Conservation (phyloP, 2,888 invertebrate genomes). For the Machimus atricapillus region DNA sequence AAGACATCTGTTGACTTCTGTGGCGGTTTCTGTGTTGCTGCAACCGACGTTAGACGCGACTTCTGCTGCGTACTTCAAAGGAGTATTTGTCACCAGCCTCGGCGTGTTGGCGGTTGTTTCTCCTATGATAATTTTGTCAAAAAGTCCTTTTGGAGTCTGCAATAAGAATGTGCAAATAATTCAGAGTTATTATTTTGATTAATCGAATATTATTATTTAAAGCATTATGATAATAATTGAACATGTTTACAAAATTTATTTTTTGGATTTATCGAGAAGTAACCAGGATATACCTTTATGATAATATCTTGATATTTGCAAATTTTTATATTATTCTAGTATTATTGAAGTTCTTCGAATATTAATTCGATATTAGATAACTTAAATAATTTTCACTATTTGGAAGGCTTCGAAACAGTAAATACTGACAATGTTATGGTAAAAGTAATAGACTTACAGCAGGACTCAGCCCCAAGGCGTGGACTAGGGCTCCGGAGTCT, state of each 20-base stretch:
- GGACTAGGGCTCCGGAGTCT: conserved; percentile 42
- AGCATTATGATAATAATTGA: not conserved
- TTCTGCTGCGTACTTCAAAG: not conserved
- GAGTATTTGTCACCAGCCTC: not conserved
- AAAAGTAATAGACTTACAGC: not conserved
- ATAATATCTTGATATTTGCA: too few species aligned
- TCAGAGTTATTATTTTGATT: not conserved
- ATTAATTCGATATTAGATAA: too few species aligned
- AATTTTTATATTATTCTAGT: too few species aligned
- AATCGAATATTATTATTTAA: not conserved
- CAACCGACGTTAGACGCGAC: not conserved
- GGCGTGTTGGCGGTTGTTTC: conserved; percentile 16
- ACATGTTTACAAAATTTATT: too few species aligned
- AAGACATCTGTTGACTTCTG: not conserved
- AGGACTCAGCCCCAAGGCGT: conserved; percentile 41
- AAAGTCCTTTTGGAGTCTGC: not conserved
- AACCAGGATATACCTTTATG: too few species aligned
- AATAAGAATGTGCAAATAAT: not conserved
- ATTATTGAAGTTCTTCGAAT: too few species aligned
- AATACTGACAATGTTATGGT: not conserved
- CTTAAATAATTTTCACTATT: not conserved
- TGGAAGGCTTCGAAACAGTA: too few species aligned
- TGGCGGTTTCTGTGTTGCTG: not conserved
- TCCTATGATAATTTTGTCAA: not conserved
- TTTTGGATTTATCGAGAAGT: too few species aligned